These are phyloP conservation scores for Semotilus atromaculatus DNA, from an alignment of 2,797 vertebrate genomes.

Conservation along the genomic window DNA sequence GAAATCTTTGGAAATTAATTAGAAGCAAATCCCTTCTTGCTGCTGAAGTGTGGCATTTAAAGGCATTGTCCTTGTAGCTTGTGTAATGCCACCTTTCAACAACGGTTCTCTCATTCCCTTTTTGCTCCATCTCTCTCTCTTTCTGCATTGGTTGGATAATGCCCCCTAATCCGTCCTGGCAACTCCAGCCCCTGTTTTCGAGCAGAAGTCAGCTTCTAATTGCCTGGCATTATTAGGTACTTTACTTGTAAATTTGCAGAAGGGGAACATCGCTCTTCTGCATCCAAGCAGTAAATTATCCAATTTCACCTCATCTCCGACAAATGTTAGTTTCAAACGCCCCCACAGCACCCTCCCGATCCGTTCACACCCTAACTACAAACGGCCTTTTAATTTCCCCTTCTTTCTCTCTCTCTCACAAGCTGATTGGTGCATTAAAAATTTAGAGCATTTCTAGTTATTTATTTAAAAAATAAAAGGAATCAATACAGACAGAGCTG, in stretches of 20 bases:
- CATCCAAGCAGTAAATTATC: slow-evolving; percentile 86
- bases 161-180: slow-evolving; percentile 80
- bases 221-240: slow-evolving; percentile 83
- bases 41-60: slow-evolving; percentile 83
- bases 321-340: slow-evolving; percentile 63
- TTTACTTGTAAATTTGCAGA: slow-evolving; percentile 85
- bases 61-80: slow-evolving; percentile 77
- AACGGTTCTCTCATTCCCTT: slow-evolving; percentile 68
- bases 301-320: slow-evolving; percentile 81
- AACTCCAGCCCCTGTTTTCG: slow-evolving; percentile 76
- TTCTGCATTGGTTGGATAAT: slow-evolving; percentile 60
- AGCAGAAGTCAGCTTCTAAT: slow-evolving; percentile 77
- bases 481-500: slow-evolving; percentile 65
- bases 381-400: slow-evolving; percentile 20
- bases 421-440: slow-evolving; percentile 62
- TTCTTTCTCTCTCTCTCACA: slow-evolving; percentile 57
- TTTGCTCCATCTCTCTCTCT: slow-evolving; percentile 14
- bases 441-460: slow-evolving; percentile 64
- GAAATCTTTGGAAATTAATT: slow-evolving; percentile 82
- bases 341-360: slow-evolving; percentile 26
- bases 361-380: slow-evolving; percentile 44
- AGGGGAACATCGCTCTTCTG: slow-evolving; percentile 80
- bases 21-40: slow-evolving; percentile 79
- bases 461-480: slow-evolving; percentile 68
- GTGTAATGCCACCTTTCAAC: slow-evolving; percentile 75